Evolutionary conservation across 1,140 invertebrate species (phyloP), one percentile per base, ranked within the genome.

Genomic region (Stegodyphus dumicola): DNA sequence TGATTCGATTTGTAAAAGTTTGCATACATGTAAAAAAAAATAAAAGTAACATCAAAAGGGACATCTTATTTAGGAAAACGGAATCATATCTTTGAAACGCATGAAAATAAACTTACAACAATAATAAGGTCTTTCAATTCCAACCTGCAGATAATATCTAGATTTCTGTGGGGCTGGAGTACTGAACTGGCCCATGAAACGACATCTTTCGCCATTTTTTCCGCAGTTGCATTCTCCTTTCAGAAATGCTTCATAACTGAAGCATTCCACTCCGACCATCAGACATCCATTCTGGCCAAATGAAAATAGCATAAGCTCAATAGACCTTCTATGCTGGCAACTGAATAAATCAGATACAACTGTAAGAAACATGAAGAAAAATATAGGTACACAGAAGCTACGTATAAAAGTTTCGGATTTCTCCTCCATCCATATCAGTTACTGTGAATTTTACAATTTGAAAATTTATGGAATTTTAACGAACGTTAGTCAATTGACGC

Each of bases 141-240:
- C 48, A 10, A 84, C 5, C n/a, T 15, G 33, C 11, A 84, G 71
- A 17, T 75, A 75, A n/a, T 75, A 84, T 6, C 80, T 11, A 5
- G 49, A 65, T 49, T 84, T 71, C 18, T 71, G 67, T 13, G 33
- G 56, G 0, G 73, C 70, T 5, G 56, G 7, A 7, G 49, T 51
- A n/a, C 67, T 54, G 54, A 51, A 64, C 11, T 75, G 73, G 4
- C 80, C 80, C 80, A 84, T 84, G 33, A 84, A 53, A 6, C 70
- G 64, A 54, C 80, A 84, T 18, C 54, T 74, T 2, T 75, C 7
- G 0, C 80, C 80, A 9, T 53, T 13, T 4, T 11, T 9, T 6
- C 80, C 80, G 17, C 80, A 84, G 49, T 65, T 67, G 56, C 80
- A 84, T 10, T 54, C 60, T 11, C 80, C 80, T 2, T n/a, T 18